A percentile compares a stretch with the other conserved stretches of the same genome.
phyloP scores from a whole-genome alignment of 2,113 vertebrate species.

The Myocastor coypus region DNA sequence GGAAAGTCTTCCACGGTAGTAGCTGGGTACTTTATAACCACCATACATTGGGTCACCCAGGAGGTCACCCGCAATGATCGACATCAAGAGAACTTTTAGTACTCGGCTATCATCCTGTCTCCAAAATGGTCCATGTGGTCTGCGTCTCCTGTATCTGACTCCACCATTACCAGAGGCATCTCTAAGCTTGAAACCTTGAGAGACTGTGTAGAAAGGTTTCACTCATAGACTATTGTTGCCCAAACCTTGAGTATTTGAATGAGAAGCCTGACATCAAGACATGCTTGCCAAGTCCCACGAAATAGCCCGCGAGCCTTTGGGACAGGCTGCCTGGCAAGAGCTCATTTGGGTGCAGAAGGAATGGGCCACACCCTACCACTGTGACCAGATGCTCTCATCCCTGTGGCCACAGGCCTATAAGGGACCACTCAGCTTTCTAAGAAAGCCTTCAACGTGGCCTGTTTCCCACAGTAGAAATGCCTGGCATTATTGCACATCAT shows the following conservation, averaged over 20 bases:
- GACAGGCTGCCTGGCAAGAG: not conserved
- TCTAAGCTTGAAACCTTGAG: not conserved
- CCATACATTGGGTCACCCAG: not conserved
- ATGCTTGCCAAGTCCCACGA: not conserved
- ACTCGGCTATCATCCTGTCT: not conserved
- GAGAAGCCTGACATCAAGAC: not conserved
- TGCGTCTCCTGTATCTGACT: not conserved
- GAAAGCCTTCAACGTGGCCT: not conserved
- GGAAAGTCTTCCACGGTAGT: not conserved
- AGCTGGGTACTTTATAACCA: not conserved
- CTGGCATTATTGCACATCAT: no score
- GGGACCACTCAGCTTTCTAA: no score
- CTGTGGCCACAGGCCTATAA: not conserved
- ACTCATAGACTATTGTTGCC: not conserved
- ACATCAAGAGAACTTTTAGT: not conserved
- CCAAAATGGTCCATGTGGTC: rapidly evolving
- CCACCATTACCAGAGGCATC: not conserved
- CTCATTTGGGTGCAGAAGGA: not conserved
- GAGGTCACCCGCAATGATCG: not conserved
- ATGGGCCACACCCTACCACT: not conserved
- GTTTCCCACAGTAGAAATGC: not conserved
- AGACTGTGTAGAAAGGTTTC: not conserved
- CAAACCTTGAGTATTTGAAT: not conserved
- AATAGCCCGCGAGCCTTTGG: not conserved
- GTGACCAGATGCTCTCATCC: not conserved